Evolutionary conservation across 2,888 invertebrate species (phyloP).

Genomic region (Pecten maximus): DNA sequence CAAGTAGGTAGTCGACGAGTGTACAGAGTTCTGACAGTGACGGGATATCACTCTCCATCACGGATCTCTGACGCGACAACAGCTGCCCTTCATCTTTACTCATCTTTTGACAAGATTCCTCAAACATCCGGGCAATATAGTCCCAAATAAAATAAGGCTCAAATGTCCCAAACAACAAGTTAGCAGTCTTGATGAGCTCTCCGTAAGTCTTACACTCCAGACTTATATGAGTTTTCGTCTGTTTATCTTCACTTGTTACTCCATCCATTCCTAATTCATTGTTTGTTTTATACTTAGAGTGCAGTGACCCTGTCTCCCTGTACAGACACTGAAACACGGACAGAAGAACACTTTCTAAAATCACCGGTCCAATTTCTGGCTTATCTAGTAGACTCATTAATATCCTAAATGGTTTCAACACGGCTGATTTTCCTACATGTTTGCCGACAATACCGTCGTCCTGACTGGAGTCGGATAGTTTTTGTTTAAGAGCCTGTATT

Average conservation of each 20-base stretch:
- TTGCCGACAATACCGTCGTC: constrained; percentile 50
- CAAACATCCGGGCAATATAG: constrained; percentile 85
- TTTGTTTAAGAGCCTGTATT: constrained; percentile 77
- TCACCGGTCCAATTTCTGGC: constrained; percentile 89
- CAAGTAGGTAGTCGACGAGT: constrained; percentile 89
- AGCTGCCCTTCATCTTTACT: constrained; percentile 45
- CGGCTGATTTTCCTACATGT: constrained; percentile 57
- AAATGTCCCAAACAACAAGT: constrained; percentile 91
- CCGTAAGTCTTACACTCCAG: constrained; percentile 62
- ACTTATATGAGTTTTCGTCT: constrained; percentile 35
- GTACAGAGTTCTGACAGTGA: constrained; percentile 87
- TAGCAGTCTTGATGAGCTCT: constrained; percentile 92
- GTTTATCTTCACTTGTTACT: constrained; percentile 42
- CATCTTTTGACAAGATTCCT: constrained; percentile 70
- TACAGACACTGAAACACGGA: constrained; percentile 87
- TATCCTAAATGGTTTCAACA: constrained; percentile 85
- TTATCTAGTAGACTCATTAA: constrained; percentile 93
- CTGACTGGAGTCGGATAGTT: constrained; percentile 58
- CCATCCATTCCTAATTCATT: constrained; percentile 23
- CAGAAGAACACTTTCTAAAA: constrained; percentile 80
- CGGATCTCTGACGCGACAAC: constrained; percentile 58
- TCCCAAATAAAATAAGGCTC: constrained; percentile 94
- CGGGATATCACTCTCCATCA: constrained; percentile 83
- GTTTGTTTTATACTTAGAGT: constrained; percentile 54
- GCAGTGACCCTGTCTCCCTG: constrained; percentile 66